Evolutionary conservation across 1,140 invertebrate species (phyloP), one percentile per base, ranked within the genome.

Genomic region (Drepana arcuata): DNA sequence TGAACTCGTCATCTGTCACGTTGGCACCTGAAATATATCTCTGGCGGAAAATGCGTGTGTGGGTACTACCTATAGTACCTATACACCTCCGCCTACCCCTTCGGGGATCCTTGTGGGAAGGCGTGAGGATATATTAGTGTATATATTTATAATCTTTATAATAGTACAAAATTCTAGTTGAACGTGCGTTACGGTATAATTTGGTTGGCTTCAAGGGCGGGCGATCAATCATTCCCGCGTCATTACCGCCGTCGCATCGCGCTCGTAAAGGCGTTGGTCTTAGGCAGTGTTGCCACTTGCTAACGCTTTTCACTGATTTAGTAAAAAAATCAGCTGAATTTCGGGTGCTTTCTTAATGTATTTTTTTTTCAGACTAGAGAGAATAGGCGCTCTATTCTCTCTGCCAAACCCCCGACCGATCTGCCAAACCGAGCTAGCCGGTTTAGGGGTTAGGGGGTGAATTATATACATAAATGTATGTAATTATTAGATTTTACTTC

Each of bases 171-270:
- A 48, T 47, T 48, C 50, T 53, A 59, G 49, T 64, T 58, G 40
- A 36, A 52, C 38, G 32, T 40, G 41, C 32, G 36, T n/a, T n/a
- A n/a, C n/a, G n/a, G n/a, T n/a, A n/a, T 21, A 21, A 21, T 5
- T 21, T 5, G 9, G 18, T 21, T 9, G 18, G 34, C 33, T 48
- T 14, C 50, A 58, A 60, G 60, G 57, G 44, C 41, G 29, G 14
- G 32, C 62, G 51, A 73, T 73, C 59, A 63, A 73, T 73, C 69
- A 63, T 54, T 57, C 48, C 48, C 61, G 44, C 57, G 52, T 65
- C 69, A 70, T 70, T 73, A 68, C 48, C 51, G 41, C 41, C 37
- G 56, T 55, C 65, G 55, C 52, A 60, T 52, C 43, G 50, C 47
- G 46, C 49, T 54, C 41, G 40, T 25, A 43, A 40, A 38, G 31